Evolutionary conservation across 2,113 vertebrate genomes (phyloP), one percentile per base, ranked within the genome.

Genomic region (Callipepla squamata): DNA sequence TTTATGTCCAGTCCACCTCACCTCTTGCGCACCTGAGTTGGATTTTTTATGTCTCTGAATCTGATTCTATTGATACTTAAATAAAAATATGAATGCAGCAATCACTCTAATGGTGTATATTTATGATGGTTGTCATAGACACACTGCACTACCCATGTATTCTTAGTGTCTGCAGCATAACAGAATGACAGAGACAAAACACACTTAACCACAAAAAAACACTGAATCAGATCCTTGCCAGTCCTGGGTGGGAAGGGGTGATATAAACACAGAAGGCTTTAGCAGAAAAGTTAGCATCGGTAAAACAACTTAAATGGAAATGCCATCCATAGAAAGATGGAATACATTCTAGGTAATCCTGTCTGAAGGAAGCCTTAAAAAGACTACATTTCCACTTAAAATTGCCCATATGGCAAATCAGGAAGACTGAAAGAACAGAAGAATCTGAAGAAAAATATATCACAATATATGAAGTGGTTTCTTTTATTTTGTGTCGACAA

Each of bases 121-220:
- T 87, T 77, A n/a, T n/a, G 22, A 48, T 47, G 40, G 11, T 25
- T 81, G 26, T 8, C 15, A 3, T 38, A 68, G 58, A 78, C 19
- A 28, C 8, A 45, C 13, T 3, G 25, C 12, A 45, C 15, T 4
- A 4, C 4, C 28, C 42, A 50, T 55, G 3, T 79, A 62, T 79
- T 93, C 53, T 21, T 85, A 59, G 28, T 66, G 42, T 73, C 8
- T 66, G 16, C 18, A 90, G 28, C n/a, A 45, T 20, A 79, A 59
- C 57, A 90, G 55, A 93, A 89, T 73, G 61, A 68, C 7, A 81
- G 53, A 95, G 36, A 76, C 28, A 68, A 94, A 87, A 66, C 40
- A 65, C 6, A 30, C 51, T 74, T 74, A 72, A 86, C 23, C 4
- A 73, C 34, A 69, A 92, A 61, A 61, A 85, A 67, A 0, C 53